Evolutionary conservation across 2,113 vertebrate genomes (phyloP).

Genomic region (Sylvia atricapilla): DNA sequence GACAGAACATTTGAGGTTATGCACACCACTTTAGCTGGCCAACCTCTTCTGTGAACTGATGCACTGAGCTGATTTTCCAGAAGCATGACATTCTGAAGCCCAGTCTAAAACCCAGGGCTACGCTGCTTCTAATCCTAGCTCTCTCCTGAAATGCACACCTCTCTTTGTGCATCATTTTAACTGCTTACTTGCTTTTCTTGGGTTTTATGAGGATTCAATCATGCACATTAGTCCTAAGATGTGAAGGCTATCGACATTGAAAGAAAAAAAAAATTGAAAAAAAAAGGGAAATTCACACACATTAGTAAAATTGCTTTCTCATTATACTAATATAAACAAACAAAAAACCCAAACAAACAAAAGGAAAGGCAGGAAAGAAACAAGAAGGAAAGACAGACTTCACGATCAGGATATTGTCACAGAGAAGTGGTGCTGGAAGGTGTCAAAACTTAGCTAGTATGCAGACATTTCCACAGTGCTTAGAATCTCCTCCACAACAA

Average conservation of each 20-base stretch:
- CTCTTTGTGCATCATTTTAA: background rate
- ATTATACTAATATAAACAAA: background rate
- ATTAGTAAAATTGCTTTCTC: background rate
- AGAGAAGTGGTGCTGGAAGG: background rate
- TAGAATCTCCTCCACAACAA: background rate
- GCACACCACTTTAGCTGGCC: background rate
- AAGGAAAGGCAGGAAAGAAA: background rate
- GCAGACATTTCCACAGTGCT: background rate
- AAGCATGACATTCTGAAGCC: background rate
- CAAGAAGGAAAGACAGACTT: background rate
- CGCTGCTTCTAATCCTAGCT: background rate
- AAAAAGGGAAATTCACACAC: background rate
- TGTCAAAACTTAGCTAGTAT: background rate
- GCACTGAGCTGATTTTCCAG: background rate
- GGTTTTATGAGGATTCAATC: background rate
- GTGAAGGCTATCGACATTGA: background rate
- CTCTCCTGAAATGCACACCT: background rate
- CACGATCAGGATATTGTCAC: background rate
- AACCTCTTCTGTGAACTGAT: background rate
- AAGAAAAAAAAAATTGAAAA: background rate
- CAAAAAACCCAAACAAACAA: background rate
- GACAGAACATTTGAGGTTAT: background rate
- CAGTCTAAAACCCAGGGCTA: background rate
- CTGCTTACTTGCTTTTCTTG: background rate
- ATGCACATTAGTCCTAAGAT: background rate